These are phyloP conservation scores for Eulemur mongoz DNA, from an alignment of 2,797 vertebrate genomes.

Conservation along the genomic window DNA sequence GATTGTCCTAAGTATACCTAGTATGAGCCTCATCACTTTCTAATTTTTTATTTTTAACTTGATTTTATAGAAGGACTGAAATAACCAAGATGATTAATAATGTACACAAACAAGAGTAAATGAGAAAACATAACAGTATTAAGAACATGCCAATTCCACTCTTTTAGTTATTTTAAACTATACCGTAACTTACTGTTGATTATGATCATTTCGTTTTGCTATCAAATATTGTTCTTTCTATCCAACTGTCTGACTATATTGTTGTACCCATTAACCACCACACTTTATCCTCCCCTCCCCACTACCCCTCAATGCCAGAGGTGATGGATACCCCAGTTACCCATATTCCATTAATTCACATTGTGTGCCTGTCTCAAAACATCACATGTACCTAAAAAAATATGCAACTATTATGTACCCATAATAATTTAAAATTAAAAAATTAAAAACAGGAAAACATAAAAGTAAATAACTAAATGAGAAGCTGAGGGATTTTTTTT, in stretches of 20 bases:
- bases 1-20: background rate
- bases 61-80: background rate
- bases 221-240: background rate
- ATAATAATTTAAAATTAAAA: background rate
- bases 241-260: background rate
- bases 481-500: background rate
- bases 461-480: background rate
- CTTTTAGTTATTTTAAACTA: background rate
- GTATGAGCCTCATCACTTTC: background rate
- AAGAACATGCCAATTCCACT: background rate
- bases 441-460: background rate
- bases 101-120: background rate
- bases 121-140: background rate
- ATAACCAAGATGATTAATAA: background rate
- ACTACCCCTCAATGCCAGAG: background rate
- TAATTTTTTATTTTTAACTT: conserved; percentile 17
- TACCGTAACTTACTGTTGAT: background rate
- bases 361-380: background rate
- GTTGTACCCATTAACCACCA: background rate
- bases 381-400: background rate
- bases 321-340: background rate
- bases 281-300: too few relatives aligned
- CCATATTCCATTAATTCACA: background rate
- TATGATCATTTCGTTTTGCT: background rate
- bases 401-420: background rate